Evolutionary conservation across 2,888 invertebrate genomes (phyloP).

Genomic region (Sialis lutaria): DNA sequence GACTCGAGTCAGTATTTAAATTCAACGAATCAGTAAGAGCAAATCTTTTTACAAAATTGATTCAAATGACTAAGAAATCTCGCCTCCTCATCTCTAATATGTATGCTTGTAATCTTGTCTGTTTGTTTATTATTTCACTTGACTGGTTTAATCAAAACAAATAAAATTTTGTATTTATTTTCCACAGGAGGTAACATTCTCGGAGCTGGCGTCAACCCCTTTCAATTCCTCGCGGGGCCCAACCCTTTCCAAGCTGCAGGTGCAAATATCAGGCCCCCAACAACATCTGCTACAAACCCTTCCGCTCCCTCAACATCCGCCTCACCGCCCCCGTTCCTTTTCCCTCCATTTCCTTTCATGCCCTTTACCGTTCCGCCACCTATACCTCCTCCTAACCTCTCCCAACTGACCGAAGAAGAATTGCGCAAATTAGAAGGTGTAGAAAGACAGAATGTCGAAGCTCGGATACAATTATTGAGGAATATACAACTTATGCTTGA

Average conservation of each 20-base stretch:
- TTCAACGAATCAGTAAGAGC: too few species aligned
- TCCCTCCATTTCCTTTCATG: slow-evolving; percentile 32
- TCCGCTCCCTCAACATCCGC: slow-evolving; percentile 11
- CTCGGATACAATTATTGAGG: slow-evolving; percentile 63
- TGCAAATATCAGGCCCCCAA: slow-evolving; percentile 9
- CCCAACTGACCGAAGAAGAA: slow-evolving; percentile 65
- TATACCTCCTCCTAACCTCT: slow-evolving; percentile 56
- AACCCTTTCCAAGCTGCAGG: slow-evolving; percentile 3
- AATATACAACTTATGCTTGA: slow-evolving; percentile 72
- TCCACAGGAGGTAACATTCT: neutral
- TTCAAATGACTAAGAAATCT: too few species aligned
- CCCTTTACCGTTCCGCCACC: slow-evolving; percentile 51
- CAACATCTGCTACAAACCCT: slow-evolving; percentile 5
- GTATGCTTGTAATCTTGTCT: too few species aligned
- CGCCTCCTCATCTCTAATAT: too few species aligned
- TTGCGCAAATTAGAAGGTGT: slow-evolving; percentile 77
- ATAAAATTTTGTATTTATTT: neutral
- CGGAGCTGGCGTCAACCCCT: slow-evolving; percentile 5
- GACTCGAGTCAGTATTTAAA: too few species aligned
- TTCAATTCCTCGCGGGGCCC: slow-evolving; percentile 13
- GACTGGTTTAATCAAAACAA: too few species aligned
- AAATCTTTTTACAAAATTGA: too few species aligned
- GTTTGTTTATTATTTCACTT: too few species aligned
- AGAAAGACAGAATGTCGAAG: slow-evolving; percentile 75
- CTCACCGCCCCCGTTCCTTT: slow-evolving; percentile 31